These are phyloP conservation scores for Physocephala rufipes DNA, from an alignment of 2,888 invertebrate species.

Conservation along the genomic window DNA sequence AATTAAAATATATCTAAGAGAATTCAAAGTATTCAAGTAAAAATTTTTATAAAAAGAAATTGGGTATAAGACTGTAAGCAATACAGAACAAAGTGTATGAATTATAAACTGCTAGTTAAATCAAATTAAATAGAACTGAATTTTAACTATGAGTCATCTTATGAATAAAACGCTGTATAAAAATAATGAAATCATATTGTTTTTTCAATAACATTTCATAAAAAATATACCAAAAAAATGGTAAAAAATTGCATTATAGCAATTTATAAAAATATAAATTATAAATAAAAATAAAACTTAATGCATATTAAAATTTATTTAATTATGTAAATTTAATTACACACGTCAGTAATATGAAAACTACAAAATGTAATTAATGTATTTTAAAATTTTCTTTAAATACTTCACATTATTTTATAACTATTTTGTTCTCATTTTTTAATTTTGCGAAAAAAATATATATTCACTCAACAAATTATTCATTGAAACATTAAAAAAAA, in stretches of 20 bases:
- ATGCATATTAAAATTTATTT: constrained; percentile 32
- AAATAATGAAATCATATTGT: constrained; percentile 36
- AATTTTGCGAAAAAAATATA: too few relatives aligned
- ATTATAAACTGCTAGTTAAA: constrained; percentile 37
- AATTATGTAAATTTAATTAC: constrained; percentile 19
- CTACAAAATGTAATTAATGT: neutral
- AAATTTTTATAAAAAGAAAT: neutral
- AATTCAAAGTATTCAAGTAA: neutral
- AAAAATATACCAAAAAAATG: constrained; percentile 27
- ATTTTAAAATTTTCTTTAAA: neutral
- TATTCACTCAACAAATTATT: too few relatives aligned
- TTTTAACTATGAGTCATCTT: constrained; percentile 26
- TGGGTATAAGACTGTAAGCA: neutral
- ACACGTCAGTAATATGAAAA: neutral
- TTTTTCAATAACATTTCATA: constrained; percentile 23
- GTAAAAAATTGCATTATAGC: constrained; percentile 33
- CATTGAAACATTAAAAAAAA: too few relatives aligned
- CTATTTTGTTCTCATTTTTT: neutral
- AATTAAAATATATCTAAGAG: neutral
- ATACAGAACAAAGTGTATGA: constrained; percentile 5
- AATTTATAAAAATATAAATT: constrained; percentile 18
- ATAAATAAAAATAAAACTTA: constrained; percentile 33
- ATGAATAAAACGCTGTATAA: constrained; percentile 32
- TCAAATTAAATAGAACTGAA: constrained; percentile 59
- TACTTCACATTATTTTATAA: neutral